Conservation (phyloP, 2,113 vertebrate genomes). For the Tiliqua scincoides region DNA sequence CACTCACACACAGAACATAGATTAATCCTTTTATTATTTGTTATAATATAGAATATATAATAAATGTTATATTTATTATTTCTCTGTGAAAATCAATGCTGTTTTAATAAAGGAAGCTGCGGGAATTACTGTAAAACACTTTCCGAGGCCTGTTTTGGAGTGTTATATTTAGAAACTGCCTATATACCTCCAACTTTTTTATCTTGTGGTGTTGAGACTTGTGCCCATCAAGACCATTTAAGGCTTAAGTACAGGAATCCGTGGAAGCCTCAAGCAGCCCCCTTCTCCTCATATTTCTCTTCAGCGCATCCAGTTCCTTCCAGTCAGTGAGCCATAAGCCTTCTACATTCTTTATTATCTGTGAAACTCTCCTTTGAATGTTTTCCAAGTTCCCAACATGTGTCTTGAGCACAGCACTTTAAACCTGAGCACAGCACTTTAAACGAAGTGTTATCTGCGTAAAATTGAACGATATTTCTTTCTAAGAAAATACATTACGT, state of each 20-base stretch:
- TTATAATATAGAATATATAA: too few species aligned
- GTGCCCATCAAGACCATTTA: not conserved
- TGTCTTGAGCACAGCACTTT: not conserved
- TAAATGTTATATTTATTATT: too few species aligned
- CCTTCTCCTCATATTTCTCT: not conserved
- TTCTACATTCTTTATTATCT: not conserved
- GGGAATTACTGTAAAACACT: not conserved
- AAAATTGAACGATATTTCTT: not conserved
- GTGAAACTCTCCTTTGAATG: not conserved
- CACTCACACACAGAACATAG: not conserved
- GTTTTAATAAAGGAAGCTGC: conserved; percentile 22
- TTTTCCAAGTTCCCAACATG: not conserved
- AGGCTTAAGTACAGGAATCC: not conserved
- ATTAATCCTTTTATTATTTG: not conserved
- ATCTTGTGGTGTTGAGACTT: not conserved
- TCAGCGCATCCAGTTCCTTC: not conserved
- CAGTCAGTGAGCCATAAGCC: not conserved
- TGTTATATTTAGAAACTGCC: not conserved
- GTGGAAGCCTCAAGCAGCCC: not conserved
- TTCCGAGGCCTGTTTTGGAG: not conserved
- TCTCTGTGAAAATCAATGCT: conserved; percentile 14
- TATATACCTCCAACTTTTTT: not conserved
- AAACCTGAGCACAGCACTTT: not conserved
- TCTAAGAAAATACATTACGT: too few species aligned
- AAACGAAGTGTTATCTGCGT: not conserved